Evolutionary conservation across 1,140 invertebrate genomes (phyloP), one percentile per base, ranked within the genome.

Genomic region (Pseudomyrmex sp.): DNA sequence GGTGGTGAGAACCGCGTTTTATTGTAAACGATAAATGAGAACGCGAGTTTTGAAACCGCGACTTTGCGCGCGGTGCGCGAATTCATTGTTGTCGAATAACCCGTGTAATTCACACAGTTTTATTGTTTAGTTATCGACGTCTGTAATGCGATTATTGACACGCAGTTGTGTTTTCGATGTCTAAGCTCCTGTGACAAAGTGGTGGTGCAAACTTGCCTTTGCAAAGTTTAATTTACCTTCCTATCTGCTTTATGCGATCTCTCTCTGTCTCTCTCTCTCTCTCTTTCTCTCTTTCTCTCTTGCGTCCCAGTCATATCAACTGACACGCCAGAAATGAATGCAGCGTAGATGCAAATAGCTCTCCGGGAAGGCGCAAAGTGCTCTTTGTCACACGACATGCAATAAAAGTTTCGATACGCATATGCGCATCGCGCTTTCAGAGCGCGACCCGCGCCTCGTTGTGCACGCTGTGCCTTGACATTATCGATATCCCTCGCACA

Each of bases 371-470:
- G 79, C 66, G 84, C 85, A 84, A 89, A 90, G 89, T 87, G 84
- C 85, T 89, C 88, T 90, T 89, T 89, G 85, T 87, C 82, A 66
- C 82, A 89, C 68, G 52, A 82, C 85, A 89, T 89, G 77, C 84
- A 88, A 90, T 89, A 89, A 90, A 90, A 84, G 82, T 83, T 88
- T 82, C 73, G 35, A 72, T 61, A 68, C 48, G 70, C 13, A 12
- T 70, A 80, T 80, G 66, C 66, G 54, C 65, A 69, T 77, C 65
- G 56, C 52, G 76, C 76, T 80, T 80, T 80, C 54, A 79, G 35
- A 35, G 35, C 35, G 20, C 65, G 52, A 10, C 73, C 46, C 15
- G 26, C 18, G 50, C 73, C 52, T 8, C 50, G 62, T 35, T 35
- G 35, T 56, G 18, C 46, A 70, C 48, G 44, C 54, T 61, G 35